Conservation (phyloP, 1,140 invertebrate species). For the Euura saliciscinereae region DNA sequence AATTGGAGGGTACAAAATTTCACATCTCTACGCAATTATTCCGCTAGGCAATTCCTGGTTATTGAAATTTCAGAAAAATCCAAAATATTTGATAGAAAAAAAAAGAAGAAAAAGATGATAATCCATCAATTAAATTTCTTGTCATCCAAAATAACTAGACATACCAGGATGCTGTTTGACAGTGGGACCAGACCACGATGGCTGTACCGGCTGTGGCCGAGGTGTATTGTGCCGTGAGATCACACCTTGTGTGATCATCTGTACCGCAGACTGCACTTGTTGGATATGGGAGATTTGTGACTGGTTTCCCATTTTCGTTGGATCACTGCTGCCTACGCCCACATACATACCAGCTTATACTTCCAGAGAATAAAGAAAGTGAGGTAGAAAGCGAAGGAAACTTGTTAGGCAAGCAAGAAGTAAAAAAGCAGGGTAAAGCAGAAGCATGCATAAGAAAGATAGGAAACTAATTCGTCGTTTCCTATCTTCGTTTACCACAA, state of each 20-base stretch:
- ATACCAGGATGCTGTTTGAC: slow-evolving; percentile 56
- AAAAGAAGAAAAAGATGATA: background rate
- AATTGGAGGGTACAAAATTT: too few relatives aligned
- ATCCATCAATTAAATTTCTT: background rate
- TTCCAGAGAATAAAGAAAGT: slow-evolving; percentile 15
- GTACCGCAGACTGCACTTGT: slow-evolving; percentile 53
- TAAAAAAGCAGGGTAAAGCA: background rate
- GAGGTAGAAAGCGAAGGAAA: background rate
- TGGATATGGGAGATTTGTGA: slow-evolving; percentile 50
- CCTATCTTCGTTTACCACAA: too few relatives aligned
- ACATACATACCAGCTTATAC: slow-evolving; percentile 10
- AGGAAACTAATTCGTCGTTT: slow-evolving; percentile 3
- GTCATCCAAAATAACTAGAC: slow-evolving; percentile 11
- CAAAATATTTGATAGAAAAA: background rate
- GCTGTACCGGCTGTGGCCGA: slow-evolving; percentile 39
- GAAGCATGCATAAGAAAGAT: slow-evolving; percentile 1
- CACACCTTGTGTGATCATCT: slow-evolving; percentile 49
- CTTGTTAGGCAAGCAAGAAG: background rate
- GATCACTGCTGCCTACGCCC: slow-evolving; percentile 46
- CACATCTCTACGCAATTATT: too few relatives aligned
- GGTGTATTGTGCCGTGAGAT: slow-evolving; percentile 43
- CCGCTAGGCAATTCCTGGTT: too few relatives aligned
- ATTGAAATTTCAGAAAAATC: too few relatives aligned
- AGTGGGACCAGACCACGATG: slow-evolving; percentile 43
- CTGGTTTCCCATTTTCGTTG: slow-evolving; percentile 48